Evolutionary conservation across 2,113 vertebrate species (phyloP).

Genomic region (Zosterops lateralis): DNA sequence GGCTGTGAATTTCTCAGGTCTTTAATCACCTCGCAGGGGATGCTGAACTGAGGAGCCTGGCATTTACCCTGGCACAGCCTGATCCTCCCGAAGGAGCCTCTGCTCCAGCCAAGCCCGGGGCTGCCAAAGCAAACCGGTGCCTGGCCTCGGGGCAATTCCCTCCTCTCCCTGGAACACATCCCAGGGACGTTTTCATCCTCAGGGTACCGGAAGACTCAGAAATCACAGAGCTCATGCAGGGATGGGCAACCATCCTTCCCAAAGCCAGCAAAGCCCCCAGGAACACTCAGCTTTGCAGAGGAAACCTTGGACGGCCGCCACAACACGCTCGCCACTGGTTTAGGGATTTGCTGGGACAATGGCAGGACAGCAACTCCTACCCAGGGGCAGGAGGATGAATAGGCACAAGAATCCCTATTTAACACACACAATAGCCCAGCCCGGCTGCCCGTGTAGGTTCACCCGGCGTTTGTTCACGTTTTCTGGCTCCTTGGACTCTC

Average conservation of each 20-base stretch:
- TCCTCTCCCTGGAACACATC: background rate
- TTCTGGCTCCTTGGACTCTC: background rate
- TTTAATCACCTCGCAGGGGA: slow-evolving; percentile 2
- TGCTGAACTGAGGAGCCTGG: background rate
- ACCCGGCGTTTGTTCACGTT: background rate
- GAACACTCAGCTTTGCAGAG: background rate
- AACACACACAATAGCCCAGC: background rate
- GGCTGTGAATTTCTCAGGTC: background rate
- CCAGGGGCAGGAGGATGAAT: background rate
- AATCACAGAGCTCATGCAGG: fast-evolving
- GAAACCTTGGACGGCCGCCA: background rate
- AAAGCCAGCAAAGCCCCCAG: background rate
- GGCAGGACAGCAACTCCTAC: background rate
- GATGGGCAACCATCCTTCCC: background rate
- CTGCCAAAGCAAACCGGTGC: background rate
- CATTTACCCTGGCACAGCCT: background rate
- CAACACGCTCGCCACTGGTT: background rate
- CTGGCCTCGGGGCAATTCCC: background rate
- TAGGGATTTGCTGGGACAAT: background rate
- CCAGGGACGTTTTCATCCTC: background rate
- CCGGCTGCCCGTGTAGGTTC: background rate
- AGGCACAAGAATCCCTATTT: background rate
- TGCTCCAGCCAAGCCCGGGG: background rate
- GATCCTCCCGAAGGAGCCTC: background rate
- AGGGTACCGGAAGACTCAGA: background rate